Evolutionary conservation across 2,888 invertebrate species (phyloP), one percentile per base, ranked within the genome.

Genomic region (Thumatha senex): DNA sequence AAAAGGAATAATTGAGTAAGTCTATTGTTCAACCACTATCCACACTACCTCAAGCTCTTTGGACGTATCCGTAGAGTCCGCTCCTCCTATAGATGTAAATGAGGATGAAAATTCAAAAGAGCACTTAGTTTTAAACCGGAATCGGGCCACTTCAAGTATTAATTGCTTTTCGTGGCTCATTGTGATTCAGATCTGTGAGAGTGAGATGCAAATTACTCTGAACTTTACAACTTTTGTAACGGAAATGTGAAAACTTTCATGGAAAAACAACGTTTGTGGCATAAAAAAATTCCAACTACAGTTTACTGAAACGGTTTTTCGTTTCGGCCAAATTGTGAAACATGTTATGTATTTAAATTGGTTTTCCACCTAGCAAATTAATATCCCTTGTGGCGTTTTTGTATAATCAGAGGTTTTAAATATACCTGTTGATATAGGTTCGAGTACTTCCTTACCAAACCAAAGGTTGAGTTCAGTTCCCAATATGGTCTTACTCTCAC

Each of bases 141-240:
- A 86, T 85, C 81, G 78, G 78, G 80, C 78, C 82, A 86, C 87
- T 89, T 87, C 76, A 86, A 88, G 88, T 88, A 89, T 89, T 89
- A 89, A 89, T 89, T 89, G 89, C 88, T 88, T 89, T 89, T 84
- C 81, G 82, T 83, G 82, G 83, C 85, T 86, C 86, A 89, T 89
- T 89, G 87, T 87, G 75, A 89, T 89, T 88, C 88, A 84, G 87
- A 84, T 87, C 85, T 75, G 78, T 70, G 70, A 72, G 80, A 86
- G 85, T 74, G 82, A 82, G 86, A 90, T 90, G 89, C 86, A 89
- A 90, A 89, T 90, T 83, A 80, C 77, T 75, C 77, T 74, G 82
- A 89, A 87, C 81, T 89, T 87, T 78, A 72, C 78, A 74, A 84
- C 82, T 89, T 87, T 86, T 86, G 85, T 86, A 86, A 82, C 83